Percentiles rank a stretch among this genome's conserved stretches.
Conservation (phyloP, 1,140 invertebrate species). For the Zelostemma sp. region DNA sequence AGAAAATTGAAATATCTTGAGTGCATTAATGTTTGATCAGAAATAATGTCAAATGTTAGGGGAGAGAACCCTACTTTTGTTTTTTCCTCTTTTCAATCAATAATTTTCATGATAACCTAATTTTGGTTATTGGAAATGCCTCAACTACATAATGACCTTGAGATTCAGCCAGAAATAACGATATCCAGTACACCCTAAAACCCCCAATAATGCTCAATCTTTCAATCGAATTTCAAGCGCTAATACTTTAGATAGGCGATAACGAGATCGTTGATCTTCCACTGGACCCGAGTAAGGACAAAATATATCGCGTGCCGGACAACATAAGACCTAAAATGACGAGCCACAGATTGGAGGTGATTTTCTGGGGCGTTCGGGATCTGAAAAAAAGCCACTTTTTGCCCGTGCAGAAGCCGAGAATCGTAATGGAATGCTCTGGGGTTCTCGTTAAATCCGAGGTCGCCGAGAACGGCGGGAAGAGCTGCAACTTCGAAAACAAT, state of each 20-base stretch:
- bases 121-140: no score
- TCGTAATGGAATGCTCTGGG: slow-evolving; percentile 72
- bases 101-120: no score
- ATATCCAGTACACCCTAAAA: no score
- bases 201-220: no score
- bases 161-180: no score
- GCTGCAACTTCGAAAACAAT: slow-evolving; percentile 67
- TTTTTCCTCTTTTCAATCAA: no score
- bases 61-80: no score
- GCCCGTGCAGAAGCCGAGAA: slow-evolving; percentile 70
- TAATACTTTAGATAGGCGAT: slow-evolving; percentile 38
- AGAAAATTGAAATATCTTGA: no score
- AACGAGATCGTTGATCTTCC: slow-evolving; percentile 50
- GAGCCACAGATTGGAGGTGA: slow-evolving; percentile 70
- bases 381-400: slow-evolving; percentile 67
- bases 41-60: no score
- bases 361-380: slow-evolving; percentile 76
- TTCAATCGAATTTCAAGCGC: background rate
- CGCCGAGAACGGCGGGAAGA: slow-evolving; percentile 67
- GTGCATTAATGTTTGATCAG: no score
- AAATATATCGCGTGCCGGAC: slow-evolving; percentile 66
- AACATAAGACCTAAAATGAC: slow-evolving; percentile 68
- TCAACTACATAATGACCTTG: no score
- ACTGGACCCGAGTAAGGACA: slow-evolving; percentile 43
- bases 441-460: slow-evolving; percentile 71